Conservation (phyloP, 2,113 vertebrate genomes). For the Triplophysa dalaica region DNA sequence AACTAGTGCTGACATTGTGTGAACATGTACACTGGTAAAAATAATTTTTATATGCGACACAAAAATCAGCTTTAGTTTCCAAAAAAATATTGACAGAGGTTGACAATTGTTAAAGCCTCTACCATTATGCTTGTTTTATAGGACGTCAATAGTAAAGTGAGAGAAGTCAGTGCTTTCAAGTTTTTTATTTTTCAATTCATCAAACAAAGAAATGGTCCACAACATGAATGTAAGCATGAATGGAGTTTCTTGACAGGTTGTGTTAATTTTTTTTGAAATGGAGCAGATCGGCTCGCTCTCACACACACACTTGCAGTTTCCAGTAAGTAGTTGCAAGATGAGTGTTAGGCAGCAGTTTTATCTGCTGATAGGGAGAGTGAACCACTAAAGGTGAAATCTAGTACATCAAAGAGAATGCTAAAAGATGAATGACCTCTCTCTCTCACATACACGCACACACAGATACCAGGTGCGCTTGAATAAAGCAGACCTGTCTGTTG, state of each 20-base stretch:
- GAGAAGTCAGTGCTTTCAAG: too few species aligned
- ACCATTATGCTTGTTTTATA: too few species aligned
- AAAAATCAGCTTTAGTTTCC: too few species aligned
- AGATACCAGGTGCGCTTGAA: conserved; percentile 41
- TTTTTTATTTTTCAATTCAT: too few species aligned
- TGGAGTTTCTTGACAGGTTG: background rate
- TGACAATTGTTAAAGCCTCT: too few species aligned
- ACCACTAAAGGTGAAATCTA: conserved; percentile 19
- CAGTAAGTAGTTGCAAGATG: conserved; percentile 10
- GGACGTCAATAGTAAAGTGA: too few species aligned
- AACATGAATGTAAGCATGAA: background rate
- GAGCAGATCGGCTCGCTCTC: background rate
- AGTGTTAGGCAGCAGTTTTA: conserved; percentile 24
- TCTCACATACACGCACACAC: conserved; percentile 20
- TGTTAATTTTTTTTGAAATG: background rate
- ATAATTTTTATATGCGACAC: too few species aligned
- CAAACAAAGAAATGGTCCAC: too few species aligned
- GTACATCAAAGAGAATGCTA: conserved; percentile 33
- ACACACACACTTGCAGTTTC: background rate
- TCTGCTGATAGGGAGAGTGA: conserved; percentile 24
- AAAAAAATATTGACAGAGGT: too few species aligned
- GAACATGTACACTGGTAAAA: too few species aligned
- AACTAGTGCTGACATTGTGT: too few species aligned
- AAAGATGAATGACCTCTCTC: conserved; percentile 7
- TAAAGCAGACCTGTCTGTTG: conserved; percentile 15